Conservation (phyloP, 2,888 invertebrate species). For the Deilephila porcellus region DNA sequence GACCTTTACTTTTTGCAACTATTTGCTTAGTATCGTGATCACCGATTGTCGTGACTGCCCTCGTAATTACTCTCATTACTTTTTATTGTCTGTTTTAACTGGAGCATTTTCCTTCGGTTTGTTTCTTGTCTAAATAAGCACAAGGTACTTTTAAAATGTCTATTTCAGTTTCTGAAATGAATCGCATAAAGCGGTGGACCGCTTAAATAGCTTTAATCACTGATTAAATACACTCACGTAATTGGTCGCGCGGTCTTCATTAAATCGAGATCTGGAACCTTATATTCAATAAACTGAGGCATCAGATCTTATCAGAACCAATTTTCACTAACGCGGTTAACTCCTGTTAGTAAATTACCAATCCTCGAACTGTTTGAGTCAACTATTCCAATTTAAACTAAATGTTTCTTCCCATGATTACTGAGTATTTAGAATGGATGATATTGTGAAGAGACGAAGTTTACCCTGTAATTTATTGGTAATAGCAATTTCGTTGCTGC, state of each 20-base stretch:
- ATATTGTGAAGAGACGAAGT: slow-evolving; percentile 47
- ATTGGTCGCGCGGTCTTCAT: slow-evolving; percentile 40
- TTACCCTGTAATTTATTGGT: slow-evolving; percentile 35
- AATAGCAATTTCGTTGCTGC: slow-evolving; percentile 31
- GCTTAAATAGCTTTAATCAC: slow-evolving; percentile 30
- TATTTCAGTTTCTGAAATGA: neutral
- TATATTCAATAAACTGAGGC: slow-evolving; percentile 53
- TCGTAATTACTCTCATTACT: slow-evolving; percentile 29
- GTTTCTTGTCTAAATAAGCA: neutral
- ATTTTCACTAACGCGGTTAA: slow-evolving; percentile 61
- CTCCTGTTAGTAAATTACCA: slow-evolving; percentile 57
- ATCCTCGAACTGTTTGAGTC: slow-evolving; percentile 48
- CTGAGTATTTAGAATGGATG: slow-evolving; percentile 50
- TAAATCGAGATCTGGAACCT: slow-evolving; percentile 40
- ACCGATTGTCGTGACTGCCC: slow-evolving; percentile 18
- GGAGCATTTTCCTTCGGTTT: neutral
- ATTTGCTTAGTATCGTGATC: slow-evolving; percentile 21
- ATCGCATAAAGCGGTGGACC: slow-evolving; percentile 7
- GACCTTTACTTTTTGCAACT: slow-evolving; percentile 22
- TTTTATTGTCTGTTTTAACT: slow-evolving; percentile 15
- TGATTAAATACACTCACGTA: slow-evolving; percentile 40
- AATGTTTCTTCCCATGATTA: slow-evolving; percentile 63
- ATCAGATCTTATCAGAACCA: slow-evolving; percentile 56
- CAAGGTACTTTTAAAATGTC: neutral
- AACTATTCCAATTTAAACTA: slow-evolving; percentile 67